Conservation (phyloP, 2,888 invertebrate genomes). For the Drosophila kambysellisi region DNA sequence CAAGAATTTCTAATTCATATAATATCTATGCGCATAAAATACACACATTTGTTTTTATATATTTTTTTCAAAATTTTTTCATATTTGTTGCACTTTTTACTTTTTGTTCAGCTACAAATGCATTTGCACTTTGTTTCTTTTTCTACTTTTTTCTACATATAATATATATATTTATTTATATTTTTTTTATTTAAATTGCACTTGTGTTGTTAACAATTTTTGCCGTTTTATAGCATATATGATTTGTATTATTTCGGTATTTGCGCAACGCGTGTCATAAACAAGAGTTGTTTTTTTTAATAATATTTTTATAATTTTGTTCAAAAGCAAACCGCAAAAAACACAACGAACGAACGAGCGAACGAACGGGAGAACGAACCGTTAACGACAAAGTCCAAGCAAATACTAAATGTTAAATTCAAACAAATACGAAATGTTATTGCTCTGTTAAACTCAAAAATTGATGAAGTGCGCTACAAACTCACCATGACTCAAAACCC, state of each 20-base stretch:
- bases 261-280: conserved; percentile 41
- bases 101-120: conserved; percentile 61
- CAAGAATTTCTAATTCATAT: conserved; percentile 20
- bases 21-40: conserved; percentile 32
- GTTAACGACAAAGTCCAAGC: conserved; percentile 84
- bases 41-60: conserved; percentile 10
- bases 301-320: conserved; percentile 41
- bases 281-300: conserved; percentile 40
- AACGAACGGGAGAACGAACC: conserved; percentile 77
- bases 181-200: conserved; percentile 59
- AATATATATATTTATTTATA: background rate
- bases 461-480: conserved; percentile 48
- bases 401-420: conserved; percentile 78
- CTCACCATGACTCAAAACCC: conserved; percentile 56
- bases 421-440: conserved; percentile 79
- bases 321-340: conserved; percentile 66
- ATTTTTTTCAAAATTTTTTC: conserved; percentile 11
- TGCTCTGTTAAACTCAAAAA: conserved; percentile 56
- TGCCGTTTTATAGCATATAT: conserved; percentile 34
- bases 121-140: conserved; percentile 60
- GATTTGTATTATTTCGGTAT: conserved; percentile 21
- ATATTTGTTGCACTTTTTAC: conserved; percentile 37
- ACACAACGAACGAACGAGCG: conserved; percentile 69
- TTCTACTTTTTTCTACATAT: conserved; percentile 15
- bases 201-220: conserved; percentile 70